Conservation (phyloP, 2,113 vertebrate species). For the Castor canadensis region DNA sequence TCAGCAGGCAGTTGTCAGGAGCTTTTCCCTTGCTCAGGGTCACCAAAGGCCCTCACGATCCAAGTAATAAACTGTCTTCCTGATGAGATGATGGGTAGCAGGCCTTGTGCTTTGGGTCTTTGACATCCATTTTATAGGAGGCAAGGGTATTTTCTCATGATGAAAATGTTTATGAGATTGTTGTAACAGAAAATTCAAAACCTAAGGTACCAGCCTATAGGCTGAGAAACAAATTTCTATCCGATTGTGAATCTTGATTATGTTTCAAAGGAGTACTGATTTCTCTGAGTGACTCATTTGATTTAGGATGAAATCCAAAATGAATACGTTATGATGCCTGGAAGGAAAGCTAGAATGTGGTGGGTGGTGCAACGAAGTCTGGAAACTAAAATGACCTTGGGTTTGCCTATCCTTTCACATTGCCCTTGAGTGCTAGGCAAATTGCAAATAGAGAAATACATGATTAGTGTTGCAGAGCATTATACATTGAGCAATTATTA, state of each 20-base stretch:
- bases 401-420: neutral
- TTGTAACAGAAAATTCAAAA: slow-evolving; percentile 26
- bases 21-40: neutral
- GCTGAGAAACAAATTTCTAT: slow-evolving; percentile 16
- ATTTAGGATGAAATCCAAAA: neutral
- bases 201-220: neutral
- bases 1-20: neutral
- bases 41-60: neutral
- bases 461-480: neutral
- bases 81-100: neutral
- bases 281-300: neutral
- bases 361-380: neutral
- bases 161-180: slow-evolving; percentile 13
- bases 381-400: neutral
- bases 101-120: neutral
- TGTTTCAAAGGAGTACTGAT: neutral
- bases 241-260: neutral
- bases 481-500: neutral
- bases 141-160: slow-evolving; percentile 9
- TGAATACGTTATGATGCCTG: neutral
- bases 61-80: neutral
- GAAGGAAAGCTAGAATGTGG: neutral
- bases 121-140: neutral
- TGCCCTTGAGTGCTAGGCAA: neutral
- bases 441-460: neutral